Evolutionary conservation across 2,888 invertebrate genomes (phyloP).

Genomic region (Cephus sareptanus): DNA sequence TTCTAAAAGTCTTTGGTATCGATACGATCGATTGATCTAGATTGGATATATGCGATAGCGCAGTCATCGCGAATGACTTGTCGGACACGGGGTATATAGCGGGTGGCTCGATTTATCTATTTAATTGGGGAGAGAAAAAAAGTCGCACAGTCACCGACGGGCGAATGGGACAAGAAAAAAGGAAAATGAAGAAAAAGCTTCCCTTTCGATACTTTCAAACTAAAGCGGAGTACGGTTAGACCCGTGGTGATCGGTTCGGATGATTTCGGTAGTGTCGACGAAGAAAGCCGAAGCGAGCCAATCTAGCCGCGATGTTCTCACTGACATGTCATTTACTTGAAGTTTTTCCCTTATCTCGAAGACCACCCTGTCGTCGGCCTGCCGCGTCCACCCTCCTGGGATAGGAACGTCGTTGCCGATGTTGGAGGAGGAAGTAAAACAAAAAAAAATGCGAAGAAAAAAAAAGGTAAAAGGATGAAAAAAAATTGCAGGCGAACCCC

Average conservation of each 20-base stretch:
- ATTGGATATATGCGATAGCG: not conserved
- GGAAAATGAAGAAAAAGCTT: not conserved
- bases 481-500: not conserved
- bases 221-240: not conserved
- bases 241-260: not conserved
- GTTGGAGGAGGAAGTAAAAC: not conserved
- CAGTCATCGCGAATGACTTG: not conserved
- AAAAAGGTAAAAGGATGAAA: not conserved
- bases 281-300: conserved; percentile 28
- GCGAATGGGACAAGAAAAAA: too few relatives aligned
- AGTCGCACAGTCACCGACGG: too few relatives aligned
- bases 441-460: not conserved
- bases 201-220: not conserved
- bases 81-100: not conserved
- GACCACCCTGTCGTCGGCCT: not conserved
- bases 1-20: not conserved
- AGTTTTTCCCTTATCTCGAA: conserved; percentile 23
- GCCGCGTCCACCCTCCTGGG: not conserved
- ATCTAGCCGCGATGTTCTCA: conserved; percentile 34
- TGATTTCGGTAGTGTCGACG: not conserved
- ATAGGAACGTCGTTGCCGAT: not conserved
- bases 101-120: conserved; percentile 14
- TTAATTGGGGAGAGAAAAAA: conserved; percentile 9
- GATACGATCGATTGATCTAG: not conserved
- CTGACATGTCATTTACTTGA: conserved; percentile 28